phyloP scores from a whole-genome alignment of 2,888 invertebrate genomes.

The Adelphocoris suturalis region DNA sequence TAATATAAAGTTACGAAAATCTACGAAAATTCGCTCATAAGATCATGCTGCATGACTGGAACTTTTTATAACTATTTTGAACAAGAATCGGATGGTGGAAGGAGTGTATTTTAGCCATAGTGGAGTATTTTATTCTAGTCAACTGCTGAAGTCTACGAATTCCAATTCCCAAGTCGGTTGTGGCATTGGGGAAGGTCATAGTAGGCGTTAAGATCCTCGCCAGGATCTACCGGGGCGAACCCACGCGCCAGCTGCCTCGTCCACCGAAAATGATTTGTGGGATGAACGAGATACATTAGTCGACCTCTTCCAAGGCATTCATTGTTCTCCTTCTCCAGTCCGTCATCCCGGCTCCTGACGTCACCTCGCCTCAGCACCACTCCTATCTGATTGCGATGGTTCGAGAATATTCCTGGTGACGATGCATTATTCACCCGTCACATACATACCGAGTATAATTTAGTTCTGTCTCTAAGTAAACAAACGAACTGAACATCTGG shows the following conservation, averaged over 20 bases:
- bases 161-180: neutral
- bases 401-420: neutral
- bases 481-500: too few relatives aligned
- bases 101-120: too few relatives aligned
- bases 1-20: too few relatives aligned
- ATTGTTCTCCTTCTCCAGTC: neutral
- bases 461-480: too few relatives aligned
- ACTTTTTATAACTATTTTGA: too few relatives aligned
- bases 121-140: too few relatives aligned
- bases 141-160: too few relatives aligned
- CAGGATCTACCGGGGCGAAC: neutral
- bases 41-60: too few relatives aligned
- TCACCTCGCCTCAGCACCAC: slow-evolving; percentile 12
- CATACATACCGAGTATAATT: neutral
- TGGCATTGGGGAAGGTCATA: slow-evolving; percentile 23
- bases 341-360: neutral
- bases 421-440: neutral
- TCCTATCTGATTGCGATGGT: neutral
- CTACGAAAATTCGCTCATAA: too few relatives aligned
- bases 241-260: neutral
- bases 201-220: neutral
- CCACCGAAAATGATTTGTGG: slow-evolving; percentile 29
- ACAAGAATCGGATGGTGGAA: too few relatives aligned
- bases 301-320: neutral
- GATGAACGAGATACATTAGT: slow-evolving; percentile 29